These are phyloP conservation scores for Trimorus sp. DNA, from an alignment of 2,888 invertebrate genomes.

Conservation along the genomic window DNA sequence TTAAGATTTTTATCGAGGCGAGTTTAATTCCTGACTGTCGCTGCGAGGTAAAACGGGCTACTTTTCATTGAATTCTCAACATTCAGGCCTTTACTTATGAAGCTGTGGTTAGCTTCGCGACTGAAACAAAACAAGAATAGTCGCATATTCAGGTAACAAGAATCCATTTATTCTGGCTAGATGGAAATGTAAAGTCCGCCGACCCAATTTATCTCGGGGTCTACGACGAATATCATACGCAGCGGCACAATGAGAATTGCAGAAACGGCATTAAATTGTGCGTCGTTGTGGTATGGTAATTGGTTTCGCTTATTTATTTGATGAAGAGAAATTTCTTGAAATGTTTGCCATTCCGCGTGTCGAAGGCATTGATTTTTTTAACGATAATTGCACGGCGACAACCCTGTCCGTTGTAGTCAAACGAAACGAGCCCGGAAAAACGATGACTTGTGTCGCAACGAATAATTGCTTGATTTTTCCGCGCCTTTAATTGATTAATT, in stretches of 20 bases:
- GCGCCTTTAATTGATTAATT: constrained; percentile 44
- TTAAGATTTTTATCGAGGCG: constrained; percentile 8
- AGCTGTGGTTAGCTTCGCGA: constrained; percentile 39
- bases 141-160: constrained; percentile 75
- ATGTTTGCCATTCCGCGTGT: constrained; percentile 23
- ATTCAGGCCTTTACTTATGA: constrained; percentile 44
- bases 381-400: constrained; percentile 34
- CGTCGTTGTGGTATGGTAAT: constrained; percentile 74
- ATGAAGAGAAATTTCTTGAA: constrained; percentile 40
- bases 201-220: constrained; percentile 77
- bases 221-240: constrained; percentile 68
- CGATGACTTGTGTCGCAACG: too few relatives aligned
- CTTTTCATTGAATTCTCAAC: constrained; percentile 36
- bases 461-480: constrained; percentile 23
- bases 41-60: constrained; percentile 23
- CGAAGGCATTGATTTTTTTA: constrained; percentile 41
- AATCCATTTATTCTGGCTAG: constrained; percentile 78
- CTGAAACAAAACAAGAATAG: constrained; percentile 51
- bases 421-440: neutral
- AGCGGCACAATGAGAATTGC: constrained; percentile 55
- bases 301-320: constrained; percentile 75
- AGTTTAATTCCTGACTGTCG: constrained; percentile 18
- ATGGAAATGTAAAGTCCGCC: constrained; percentile 78
- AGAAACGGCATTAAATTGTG: constrained; percentile 74
- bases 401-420: constrained; percentile 1